Evolutionary conservation across 2,888 invertebrate species (phyloP).

Genomic region (Xestia sexstrigata): DNA sequence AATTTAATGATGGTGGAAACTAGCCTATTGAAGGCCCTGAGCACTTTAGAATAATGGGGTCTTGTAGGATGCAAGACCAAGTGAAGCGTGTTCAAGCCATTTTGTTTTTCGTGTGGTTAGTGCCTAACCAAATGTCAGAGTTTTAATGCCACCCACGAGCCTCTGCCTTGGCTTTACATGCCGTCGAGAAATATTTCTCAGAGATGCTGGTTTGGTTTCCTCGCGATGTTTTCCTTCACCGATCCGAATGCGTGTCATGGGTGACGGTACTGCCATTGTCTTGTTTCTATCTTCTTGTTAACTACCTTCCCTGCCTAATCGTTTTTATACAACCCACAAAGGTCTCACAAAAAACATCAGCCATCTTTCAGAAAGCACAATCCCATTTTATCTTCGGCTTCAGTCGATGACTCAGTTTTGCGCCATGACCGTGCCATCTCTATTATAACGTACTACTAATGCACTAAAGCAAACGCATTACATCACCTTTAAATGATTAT

Average conservation of each 20-base stretch:
- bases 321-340: neutral
- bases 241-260: neutral
- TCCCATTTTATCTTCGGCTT: neutral
- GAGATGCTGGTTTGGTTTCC: neutral
- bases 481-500: constrained; percentile 34
- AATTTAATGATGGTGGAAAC: no score
- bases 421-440: constrained; percentile 25
- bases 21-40: no score
- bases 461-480: constrained; percentile 27
- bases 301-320: neutral
- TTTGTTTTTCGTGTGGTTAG: neutral
- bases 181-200: neutral
- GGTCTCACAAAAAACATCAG: neutral
- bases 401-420: constrained; percentile 33
- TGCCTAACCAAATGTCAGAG: neutral
- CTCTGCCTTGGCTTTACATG: neutral
- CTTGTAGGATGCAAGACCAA: no score
- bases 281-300: no score
- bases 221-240: neutral
- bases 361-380: neutral
- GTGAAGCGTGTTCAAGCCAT: neutral
- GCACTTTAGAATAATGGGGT: no score
- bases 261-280: neutral
- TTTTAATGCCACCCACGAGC: neutral
- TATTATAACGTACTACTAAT: constrained; percentile 6